Evolutionary conservation across 2,797 vertebrate genomes (phyloP).

Genomic region (Halcyon chelicuti): DNA sequence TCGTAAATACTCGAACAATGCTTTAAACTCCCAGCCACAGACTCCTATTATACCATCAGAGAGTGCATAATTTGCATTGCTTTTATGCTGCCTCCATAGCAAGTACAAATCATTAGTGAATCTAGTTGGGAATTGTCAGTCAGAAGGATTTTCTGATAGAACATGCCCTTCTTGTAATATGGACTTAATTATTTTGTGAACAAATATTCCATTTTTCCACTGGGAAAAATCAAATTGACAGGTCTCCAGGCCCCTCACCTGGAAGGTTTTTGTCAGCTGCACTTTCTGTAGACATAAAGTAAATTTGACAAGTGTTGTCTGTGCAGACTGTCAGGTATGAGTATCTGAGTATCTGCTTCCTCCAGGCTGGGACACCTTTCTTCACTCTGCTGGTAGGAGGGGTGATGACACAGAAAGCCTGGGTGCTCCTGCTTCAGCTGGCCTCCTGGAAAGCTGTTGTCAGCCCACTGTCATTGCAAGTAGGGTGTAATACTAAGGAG

Average conservation of each 20-base stretch:
- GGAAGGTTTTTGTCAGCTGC: not conserved
- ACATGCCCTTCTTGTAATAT: not conserved
- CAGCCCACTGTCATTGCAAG: not conserved
- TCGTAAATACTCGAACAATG: not conserved
- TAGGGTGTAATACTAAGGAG: not conserved
- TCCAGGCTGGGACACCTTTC: not conserved
- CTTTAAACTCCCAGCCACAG: not conserved
- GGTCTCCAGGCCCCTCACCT: not conserved
- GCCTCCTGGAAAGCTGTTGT: not conserved
- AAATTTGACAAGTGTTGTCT: not conserved
- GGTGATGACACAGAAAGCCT: not conserved
- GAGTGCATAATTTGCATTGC: not conserved
- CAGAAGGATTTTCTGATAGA: not conserved
- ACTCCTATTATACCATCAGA: not conserved
- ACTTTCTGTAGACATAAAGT: not conserved
- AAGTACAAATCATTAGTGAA: not conserved
- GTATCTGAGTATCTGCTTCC: not conserved
- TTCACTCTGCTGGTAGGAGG: accelerated
- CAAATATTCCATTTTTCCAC: not conserved
- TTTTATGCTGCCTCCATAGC: not conserved
- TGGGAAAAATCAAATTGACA: constrained; percentile 22
- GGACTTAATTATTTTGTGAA: not conserved
- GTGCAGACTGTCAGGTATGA: not conserved
- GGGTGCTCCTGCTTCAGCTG: not conserved
- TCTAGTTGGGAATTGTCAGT: not conserved